These are phyloP conservation scores for Nothura maculosa DNA, from an alignment of 2,797 vertebrate genomes.

Conservation along the genomic window DNA sequence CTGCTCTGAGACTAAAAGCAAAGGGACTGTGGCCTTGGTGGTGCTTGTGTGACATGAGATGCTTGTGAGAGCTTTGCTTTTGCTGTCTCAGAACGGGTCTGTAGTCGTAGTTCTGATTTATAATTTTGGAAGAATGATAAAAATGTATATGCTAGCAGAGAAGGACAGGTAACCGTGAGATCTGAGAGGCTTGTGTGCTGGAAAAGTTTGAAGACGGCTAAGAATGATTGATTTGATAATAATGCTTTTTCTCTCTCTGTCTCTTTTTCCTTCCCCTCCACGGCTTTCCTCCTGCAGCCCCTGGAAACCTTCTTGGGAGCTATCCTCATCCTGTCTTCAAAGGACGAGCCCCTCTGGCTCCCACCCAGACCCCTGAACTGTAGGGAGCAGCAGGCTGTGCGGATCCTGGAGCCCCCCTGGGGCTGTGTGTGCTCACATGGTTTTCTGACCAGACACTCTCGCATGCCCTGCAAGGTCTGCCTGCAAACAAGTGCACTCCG, in stretches of 20 bases:
- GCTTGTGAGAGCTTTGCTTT: background rate
- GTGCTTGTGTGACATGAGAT: background rate
- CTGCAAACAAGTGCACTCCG: background rate
- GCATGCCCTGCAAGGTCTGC: background rate
- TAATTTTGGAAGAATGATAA: background rate
- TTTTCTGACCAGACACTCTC: conserved; percentile 40
- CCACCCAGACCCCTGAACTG: conserved; percentile 93
- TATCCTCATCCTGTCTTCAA: conserved; percentile 79
- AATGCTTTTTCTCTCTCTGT: background rate
- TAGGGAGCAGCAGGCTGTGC: conserved; percentile 78
- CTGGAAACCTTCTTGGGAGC: conserved; percentile 75
- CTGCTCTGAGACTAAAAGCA: background rate
- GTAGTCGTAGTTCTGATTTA: background rate
- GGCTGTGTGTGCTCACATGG: background rate
- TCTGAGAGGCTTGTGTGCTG: background rate
- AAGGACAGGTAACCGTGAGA: background rate
- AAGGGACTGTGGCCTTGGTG: background rate
- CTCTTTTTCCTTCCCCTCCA: background rate
- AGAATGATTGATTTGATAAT: background rate
- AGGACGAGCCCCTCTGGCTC: conserved; percentile 91
- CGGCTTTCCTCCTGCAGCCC: conserved; percentile 78
- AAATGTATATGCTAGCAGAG: background rate
- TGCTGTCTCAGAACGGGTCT: background rate
- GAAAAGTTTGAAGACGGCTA: background rate
- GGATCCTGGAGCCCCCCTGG: background rate